Percentiles rank a stretch among this genome's conserved stretches.
Evolutionary conservation across 2,888 invertebrate genomes (phyloP).

Genomic region (Parnassius orleans): DNA sequence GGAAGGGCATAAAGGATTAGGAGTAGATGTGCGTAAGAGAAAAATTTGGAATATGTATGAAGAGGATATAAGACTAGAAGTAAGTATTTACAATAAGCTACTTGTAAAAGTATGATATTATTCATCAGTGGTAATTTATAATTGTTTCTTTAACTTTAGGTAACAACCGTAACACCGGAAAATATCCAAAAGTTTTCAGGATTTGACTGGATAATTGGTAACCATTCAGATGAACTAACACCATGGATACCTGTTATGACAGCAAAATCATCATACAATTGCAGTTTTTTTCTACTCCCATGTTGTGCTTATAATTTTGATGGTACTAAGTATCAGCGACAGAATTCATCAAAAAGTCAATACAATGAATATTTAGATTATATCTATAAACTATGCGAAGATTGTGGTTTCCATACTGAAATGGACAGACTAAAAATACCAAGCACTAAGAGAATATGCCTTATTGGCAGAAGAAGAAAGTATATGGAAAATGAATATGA

Average conservation of each 20-base stretch:
- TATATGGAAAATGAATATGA: conserved; percentile 57
- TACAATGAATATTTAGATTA: conserved; percentile 89
- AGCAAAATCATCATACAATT: conserved; percentile 85
- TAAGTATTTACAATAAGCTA: conserved; percentile 46
- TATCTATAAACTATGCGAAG: conserved; percentile 79
- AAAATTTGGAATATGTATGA: conserved; percentile 94
- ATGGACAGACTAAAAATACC: conserved; percentile 96
- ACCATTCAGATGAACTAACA: conserved; percentile 99
- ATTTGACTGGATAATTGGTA: conserved; percentile 97
- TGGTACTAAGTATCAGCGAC: conserved; percentile 89
- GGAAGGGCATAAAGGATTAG: conserved; percentile 91
- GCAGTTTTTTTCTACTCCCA: conserved; percentile 94
- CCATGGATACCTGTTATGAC: conserved; percentile 98
- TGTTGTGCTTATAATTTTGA: conserved; percentile 97
- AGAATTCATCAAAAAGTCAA: conserved; percentile 85
- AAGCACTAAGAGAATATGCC: conserved; percentile 94
- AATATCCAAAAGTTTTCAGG: conserved; percentile 84
- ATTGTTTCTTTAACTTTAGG: conserved; percentile 66
- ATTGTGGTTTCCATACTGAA: conserved; percentile 87
- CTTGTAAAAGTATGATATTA: too few relatives aligned
- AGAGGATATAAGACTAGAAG: conserved; percentile 82
- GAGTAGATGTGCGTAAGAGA: conserved; percentile 91
- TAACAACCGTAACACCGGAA: conserved; percentile 85
- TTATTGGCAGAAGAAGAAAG: conserved; percentile 83
- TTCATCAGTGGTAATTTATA: neutral